These are phyloP conservation scores for Danaus melanippus DNA, from an alignment of 1,140 invertebrate genomes.

Conservation along the genomic window DNA sequence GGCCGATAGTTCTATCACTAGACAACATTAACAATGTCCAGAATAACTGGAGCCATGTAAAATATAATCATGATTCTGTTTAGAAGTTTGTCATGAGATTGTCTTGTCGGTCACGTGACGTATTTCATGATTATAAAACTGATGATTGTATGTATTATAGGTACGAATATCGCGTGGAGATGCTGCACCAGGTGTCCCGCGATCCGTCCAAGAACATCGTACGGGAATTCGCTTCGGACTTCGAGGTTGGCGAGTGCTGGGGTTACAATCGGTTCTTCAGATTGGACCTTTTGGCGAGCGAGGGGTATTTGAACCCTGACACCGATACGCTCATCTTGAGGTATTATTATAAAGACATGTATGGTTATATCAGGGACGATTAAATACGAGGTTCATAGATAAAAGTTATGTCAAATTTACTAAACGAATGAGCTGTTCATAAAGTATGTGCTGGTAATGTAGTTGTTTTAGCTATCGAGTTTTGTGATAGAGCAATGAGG, in stretches of 20 bases:
- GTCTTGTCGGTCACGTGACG: not conserved
- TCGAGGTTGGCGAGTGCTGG: conserved; percentile 98
- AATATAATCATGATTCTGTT: too few relatives aligned
- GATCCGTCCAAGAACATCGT: conserved; percentile 94
- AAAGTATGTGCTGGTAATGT: too few relatives aligned
- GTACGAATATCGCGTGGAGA: conserved; percentile 95
- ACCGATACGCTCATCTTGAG: conserved; percentile 83
- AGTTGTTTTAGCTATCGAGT: too few relatives aligned
- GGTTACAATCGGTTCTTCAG: conserved; percentile 96
- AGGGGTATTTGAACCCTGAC: conserved; percentile 88
- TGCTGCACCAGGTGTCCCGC: conserved; percentile 91
- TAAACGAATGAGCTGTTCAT: too few relatives aligned
- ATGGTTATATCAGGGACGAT: not conserved
- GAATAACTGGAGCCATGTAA: too few relatives aligned
- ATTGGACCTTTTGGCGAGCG: conserved; percentile 89
- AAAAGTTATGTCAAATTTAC: too few relatives aligned
- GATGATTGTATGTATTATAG: conserved; percentile 57
- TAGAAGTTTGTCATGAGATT: not conserved
- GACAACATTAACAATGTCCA: not conserved
- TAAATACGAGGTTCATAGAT: too few relatives aligned
- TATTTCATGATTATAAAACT: not conserved
- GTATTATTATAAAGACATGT: conserved; percentile 45
- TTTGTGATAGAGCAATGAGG: too few relatives aligned
- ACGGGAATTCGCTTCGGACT: conserved; percentile 93
- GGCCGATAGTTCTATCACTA: conserved; percentile 12